A percentile compares a stretch with the other conserved stretches of the same genome.
phyloP scores from a whole-genome alignment of 2,888 invertebrate species.

The Sinelater perroti region DNA sequence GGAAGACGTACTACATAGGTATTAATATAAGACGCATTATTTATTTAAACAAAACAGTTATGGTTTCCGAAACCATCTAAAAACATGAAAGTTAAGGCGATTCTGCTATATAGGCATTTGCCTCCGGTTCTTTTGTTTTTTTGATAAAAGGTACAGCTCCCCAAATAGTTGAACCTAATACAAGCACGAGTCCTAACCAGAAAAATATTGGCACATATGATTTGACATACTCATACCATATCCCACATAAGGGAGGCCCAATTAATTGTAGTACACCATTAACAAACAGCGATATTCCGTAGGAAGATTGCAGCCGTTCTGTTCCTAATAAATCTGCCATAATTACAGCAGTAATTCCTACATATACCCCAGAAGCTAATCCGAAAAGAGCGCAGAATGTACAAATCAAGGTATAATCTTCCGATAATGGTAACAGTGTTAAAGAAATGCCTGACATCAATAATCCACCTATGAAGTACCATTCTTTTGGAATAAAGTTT shows the following conservation, averaged over 20 bases:
- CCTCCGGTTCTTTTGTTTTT: constrained; percentile 47
- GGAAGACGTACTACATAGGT: not conserved
- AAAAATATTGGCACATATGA: constrained; percentile 78
- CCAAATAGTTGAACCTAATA: constrained; percentile 80
- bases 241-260: constrained; percentile 85
- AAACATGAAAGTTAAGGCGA: constrained; percentile 25
- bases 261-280: constrained; percentile 83
- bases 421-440: constrained; percentile 74
- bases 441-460: constrained; percentile 80
- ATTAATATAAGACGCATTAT: not conserved
- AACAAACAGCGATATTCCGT: constrained; percentile 85
- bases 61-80: constrained; percentile 22
- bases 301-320: constrained; percentile 84
- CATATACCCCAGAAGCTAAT: constrained; percentile 83
- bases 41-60: constrained; percentile 2
- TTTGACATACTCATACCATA: constrained; percentile 69
- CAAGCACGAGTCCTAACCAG: constrained; percentile 75
- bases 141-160: constrained; percentile 76
- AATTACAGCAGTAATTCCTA: constrained; percentile 86
- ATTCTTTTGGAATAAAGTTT: constrained; percentile 78
- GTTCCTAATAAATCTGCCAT: constrained; percentile 89
- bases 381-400: constrained; percentile 81
- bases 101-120: constrained; percentile 7
- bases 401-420: constrained; percentile 70
- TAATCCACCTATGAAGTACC: constrained; percentile 83